Percentiles rank a stretch among this genome's conserved stretches.
Conservation (phyloP, 2,797 vertebrate genomes). For the Odontamblyopus lacepedii region DNA sequence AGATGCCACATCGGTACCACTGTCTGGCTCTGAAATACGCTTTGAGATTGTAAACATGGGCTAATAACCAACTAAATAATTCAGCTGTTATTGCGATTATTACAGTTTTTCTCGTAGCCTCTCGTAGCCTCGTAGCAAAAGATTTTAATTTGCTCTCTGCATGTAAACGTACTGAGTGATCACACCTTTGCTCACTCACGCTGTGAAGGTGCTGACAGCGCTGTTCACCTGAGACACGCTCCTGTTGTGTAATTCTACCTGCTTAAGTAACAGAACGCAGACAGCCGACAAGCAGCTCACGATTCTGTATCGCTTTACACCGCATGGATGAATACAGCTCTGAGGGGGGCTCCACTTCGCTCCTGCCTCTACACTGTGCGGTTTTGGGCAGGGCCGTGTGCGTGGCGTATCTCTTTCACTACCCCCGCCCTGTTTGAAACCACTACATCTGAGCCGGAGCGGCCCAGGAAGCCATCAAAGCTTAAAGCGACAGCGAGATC, state of each 20-base stretch:
- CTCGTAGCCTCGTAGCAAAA: background rate
- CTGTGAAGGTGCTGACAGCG: slow-evolving; percentile 41
- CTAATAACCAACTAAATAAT: background rate
- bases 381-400: slow-evolving; percentile 39
- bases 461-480: slow-evolving; percentile 44
- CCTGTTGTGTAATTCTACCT: slow-evolving; percentile 46
- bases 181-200: slow-evolving; percentile 22
- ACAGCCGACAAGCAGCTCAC: slow-evolving; percentile 29
- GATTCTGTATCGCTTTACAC: slow-evolving; percentile 41
- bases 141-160: background rate
- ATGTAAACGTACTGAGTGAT: slow-evolving; percentile 17
- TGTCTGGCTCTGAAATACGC: background rate
- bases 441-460: slow-evolving; percentile 13
- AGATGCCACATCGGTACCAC: background rate
- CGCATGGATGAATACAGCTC: slow-evolving; percentile 43
- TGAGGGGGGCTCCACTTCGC: slow-evolving; percentile 31
- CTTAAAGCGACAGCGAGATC: slow-evolving; percentile 51
- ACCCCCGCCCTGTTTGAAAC: background rate
- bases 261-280: slow-evolving; percentile 30
- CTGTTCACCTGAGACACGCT: slow-evolving; percentile 52
- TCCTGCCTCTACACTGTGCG: slow-evolving; percentile 20
- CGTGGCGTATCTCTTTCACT: slow-evolving; percentile 40
- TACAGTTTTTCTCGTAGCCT: background rate
- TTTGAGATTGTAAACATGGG: slow-evolving; percentile 2
- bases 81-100: background rate